These are phyloP conservation scores for Lacanobia oleracea DNA, from an alignment of 2,888 invertebrate genomes.

Conservation along the genomic window DNA sequence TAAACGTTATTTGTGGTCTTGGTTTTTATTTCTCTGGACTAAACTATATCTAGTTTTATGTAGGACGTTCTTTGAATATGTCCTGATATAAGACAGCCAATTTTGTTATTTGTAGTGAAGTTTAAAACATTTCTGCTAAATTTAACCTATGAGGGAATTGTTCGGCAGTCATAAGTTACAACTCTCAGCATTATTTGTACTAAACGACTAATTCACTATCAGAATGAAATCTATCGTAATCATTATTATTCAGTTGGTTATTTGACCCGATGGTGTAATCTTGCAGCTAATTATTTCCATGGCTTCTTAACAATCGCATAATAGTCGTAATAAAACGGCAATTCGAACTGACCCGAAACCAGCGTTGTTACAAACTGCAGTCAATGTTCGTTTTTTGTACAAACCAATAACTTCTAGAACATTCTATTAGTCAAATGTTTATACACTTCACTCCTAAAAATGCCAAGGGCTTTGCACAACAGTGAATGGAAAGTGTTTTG, in stretches of 20 bases:
- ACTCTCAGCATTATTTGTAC: background rate
- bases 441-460: background rate
- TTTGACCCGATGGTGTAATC: conserved; percentile 22
- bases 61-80: background rate
- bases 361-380: conserved; percentile 21
- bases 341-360: conserved; percentile 26
- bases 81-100: background rate
- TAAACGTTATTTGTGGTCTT: conserved; percentile 7
- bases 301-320: conserved; percentile 34
- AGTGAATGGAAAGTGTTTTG: conserved; percentile 35
- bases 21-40: background rate
- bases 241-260: conserved; percentile 14
- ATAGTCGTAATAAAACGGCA: conserved; percentile 34
- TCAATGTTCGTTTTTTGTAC: conserved; percentile 20
- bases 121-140: background rate
- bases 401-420: background rate
- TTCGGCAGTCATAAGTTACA: background rate
- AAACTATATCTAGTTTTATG: background rate
- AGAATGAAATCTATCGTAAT: conserved; percentile 15
- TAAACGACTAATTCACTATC: background rate
- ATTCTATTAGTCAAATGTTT: background rate
- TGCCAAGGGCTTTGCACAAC: conserved; percentile 21
- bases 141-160: background rate
- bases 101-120: background rate
- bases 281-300: conserved; percentile 28